These are phyloP conservation scores for Abscondita cerata DNA, from an alignment of 2,888 invertebrate genomes.

Conservation along the genomic window DNA sequence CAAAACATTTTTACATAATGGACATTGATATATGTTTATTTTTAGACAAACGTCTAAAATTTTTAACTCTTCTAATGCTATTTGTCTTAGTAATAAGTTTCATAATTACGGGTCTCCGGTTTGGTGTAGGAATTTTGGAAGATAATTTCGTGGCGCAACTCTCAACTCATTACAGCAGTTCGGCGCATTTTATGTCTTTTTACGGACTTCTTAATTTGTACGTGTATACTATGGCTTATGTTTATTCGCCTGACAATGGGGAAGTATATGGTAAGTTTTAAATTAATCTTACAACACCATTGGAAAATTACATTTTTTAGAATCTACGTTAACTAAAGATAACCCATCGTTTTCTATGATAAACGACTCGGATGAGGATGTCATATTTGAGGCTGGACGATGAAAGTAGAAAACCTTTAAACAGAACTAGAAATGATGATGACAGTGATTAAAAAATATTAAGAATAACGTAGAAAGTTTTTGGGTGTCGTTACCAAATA, in stretches of 20 bases:
- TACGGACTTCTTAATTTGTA: constrained; percentile 95
- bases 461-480: too few species aligned
- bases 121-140: constrained; percentile 89
- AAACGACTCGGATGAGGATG: constrained; percentile 97
- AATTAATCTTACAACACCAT: background rate
- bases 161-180: constrained; percentile 86
- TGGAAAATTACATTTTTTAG: constrained; percentile 58
- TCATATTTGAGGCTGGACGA: constrained; percentile 93
- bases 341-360: constrained; percentile 98
- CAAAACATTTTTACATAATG: background rate
- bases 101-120: constrained; percentile 79
- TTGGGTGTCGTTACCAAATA: too few species aligned
- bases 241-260: constrained; percentile 87
- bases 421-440: constrained; percentile 73
- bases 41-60: constrained; percentile 89
- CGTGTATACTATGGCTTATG: constrained; percentile 91
- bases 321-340: constrained; percentile 92
- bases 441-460: constrained; percentile 69
- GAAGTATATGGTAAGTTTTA: constrained; percentile 77
- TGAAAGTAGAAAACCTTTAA: constrained; percentile 82
- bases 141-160: constrained; percentile 93
- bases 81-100: constrained; percentile 79
- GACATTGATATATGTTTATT: constrained; percentile 38
- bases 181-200: constrained; percentile 94
- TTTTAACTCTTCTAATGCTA: constrained; percentile 84